Conservation (phyloP, 2,797 vertebrate genomes). For the Acanthiza pusilla region DNA sequence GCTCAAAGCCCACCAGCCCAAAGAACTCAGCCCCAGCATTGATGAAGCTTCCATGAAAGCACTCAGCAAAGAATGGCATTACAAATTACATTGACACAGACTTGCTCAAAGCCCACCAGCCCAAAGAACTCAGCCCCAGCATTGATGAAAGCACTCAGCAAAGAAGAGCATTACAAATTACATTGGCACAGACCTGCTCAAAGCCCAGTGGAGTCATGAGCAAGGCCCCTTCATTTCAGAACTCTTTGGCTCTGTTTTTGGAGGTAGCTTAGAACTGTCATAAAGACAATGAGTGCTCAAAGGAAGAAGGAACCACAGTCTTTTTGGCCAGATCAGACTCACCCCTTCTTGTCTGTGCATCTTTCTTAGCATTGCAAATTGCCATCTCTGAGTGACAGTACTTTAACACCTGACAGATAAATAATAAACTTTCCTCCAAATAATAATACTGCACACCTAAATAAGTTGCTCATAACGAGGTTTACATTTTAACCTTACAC, state of each 20-base stretch:
- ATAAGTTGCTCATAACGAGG: slow-evolving; percentile 22
- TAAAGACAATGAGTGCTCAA: neutral
- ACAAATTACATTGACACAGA: neutral
- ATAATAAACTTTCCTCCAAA: slow-evolving; percentile 1
- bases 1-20: neutral
- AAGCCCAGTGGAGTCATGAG: neutral
- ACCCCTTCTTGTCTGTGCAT: neutral
- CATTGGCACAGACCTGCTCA: neutral
- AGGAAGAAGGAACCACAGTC: neutral
- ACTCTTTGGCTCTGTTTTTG: neutral
- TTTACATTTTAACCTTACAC: slow-evolving; percentile 37
- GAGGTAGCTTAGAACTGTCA: neutral
- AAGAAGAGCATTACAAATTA: neutral
- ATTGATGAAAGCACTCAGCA: neutral
- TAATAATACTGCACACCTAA: neutral
- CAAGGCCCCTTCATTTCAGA: neutral
- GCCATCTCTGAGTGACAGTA: neutral
- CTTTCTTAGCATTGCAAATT: neutral
- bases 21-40: neutral
- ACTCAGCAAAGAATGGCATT: neutral
- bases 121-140: neutral
- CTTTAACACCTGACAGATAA: neutral
- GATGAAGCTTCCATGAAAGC: neutral
- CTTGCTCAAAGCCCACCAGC: neutral
- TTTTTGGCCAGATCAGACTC: neutral